Conservation (phyloP, 2,888 invertebrate genomes). For the Sycophila texana region DNA sequence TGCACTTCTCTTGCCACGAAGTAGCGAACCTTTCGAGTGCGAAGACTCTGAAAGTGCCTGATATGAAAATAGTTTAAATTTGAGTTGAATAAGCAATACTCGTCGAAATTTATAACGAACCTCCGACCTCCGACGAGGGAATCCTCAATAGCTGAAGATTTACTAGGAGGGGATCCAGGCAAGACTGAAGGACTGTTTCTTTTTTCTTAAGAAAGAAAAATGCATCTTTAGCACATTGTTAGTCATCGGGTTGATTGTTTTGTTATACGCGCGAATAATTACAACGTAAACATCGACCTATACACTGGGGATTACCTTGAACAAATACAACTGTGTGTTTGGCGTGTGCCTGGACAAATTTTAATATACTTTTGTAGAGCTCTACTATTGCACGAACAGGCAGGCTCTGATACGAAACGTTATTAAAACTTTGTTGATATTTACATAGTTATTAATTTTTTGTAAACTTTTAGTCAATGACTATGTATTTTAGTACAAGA, state of each 20-base stretch:
- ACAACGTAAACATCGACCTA: slow-evolving; percentile 44
- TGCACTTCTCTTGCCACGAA: slow-evolving; percentile 70
- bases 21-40: slow-evolving; percentile 67
- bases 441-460: slow-evolving; percentile 60
- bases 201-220: slow-evolving; percentile 62
- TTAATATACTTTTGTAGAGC: slow-evolving; percentile 62
- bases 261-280: slow-evolving; percentile 29
- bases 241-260: slow-evolving; percentile 58
- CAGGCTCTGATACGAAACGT: slow-evolving; percentile 61
- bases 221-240: slow-evolving; percentile 63
- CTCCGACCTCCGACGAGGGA: slow-evolving; percentile 62
- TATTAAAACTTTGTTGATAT: slow-evolving; percentile 68
- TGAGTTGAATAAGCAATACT: slow-evolving; percentile 49
- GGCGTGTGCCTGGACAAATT: slow-evolving; percentile 58
- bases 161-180: slow-evolving; percentile 67
- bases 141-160: slow-evolving; percentile 58
- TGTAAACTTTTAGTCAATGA: slow-evolving; percentile 58
- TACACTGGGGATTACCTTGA: slow-evolving; percentile 46
- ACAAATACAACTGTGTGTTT: slow-evolving; percentile 33
- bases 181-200: slow-evolving; percentile 69
- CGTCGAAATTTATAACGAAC: slow-evolving; percentile 66
- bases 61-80: slow-evolving; percentile 31
- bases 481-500: slow-evolving; percentile 46
- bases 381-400: slow-evolving; percentile 66
- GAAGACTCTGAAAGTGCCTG: slow-evolving; percentile 71